These are phyloP conservation scores for Zosterops pallidus DNA, from an alignment of 2,113 vertebrate species.

Conservation along the genomic window DNA sequence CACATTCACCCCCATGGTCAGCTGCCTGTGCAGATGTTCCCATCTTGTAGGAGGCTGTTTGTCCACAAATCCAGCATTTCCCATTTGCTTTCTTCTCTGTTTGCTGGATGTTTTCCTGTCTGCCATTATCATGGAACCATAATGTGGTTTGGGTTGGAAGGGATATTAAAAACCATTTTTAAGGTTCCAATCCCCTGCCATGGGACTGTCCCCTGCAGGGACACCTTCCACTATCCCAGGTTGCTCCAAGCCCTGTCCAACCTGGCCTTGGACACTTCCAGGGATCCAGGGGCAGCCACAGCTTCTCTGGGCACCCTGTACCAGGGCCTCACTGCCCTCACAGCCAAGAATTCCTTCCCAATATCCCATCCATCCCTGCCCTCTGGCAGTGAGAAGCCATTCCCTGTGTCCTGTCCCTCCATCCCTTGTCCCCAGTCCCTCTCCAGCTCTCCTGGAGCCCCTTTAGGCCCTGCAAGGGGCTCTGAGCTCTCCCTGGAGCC, in stretches of 20 bases:
- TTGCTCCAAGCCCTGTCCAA: rapidly evolving
- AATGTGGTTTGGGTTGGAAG: background rate
- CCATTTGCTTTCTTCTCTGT: background rate
- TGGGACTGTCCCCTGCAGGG: background rate
- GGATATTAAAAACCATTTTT: background rate
- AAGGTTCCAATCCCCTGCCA: background rate
- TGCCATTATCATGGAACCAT: background rate
- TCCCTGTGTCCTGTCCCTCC: background rate
- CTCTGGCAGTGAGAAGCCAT: background rate
- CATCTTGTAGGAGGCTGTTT: background rate
- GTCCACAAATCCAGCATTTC: background rate
- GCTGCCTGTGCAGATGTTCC: background rate
- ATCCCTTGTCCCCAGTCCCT: background rate
- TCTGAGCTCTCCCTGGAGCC: background rate
- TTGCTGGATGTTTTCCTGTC: background rate
- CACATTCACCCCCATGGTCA: background rate
- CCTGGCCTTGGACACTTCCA: rapidly evolving
- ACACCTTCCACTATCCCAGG: rapidly evolving
- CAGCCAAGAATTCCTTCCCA: rapidly evolving
- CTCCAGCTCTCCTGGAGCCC: background rate
- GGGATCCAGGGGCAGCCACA: background rate
- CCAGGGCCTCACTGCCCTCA: rapidly evolving
- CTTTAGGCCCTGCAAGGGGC: rapidly evolving
- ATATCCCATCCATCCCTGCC: background rate
- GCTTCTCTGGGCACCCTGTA: background rate